Conservation (phyloP, 2,797 vertebrate genomes). For the Eulemur albifrons region DNA sequence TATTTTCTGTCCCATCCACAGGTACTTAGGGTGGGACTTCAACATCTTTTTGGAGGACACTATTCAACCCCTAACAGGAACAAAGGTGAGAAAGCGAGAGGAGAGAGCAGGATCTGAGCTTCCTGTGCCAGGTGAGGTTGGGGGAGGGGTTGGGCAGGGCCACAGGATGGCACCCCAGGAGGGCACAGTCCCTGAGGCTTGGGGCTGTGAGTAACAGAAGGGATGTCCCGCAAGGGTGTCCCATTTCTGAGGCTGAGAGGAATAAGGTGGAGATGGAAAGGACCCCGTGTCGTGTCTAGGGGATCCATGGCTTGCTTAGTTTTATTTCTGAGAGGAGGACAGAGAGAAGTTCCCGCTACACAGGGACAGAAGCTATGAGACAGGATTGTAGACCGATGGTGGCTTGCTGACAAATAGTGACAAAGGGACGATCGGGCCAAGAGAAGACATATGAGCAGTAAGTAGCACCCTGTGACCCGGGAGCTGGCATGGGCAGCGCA, state of each 20-base stretch:
- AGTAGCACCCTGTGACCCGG: fast-evolving
- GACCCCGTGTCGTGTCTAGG: background rate
- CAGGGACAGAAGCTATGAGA: background rate
- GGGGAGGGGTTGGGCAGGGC: background rate
- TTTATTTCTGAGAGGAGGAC: background rate
- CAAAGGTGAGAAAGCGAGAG: background rate
- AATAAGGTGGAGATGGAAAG: background rate
- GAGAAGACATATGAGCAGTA: background rate
- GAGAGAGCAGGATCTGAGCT: background rate
- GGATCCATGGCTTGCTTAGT: background rate
- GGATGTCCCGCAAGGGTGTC: background rate
- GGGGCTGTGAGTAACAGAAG: background rate
- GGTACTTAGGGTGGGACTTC: background rate
- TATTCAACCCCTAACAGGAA: background rate
- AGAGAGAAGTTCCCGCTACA: no score
- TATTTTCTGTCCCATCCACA: background rate
- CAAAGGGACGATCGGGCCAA: background rate
- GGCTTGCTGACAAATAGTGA: background rate
- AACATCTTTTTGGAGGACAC: background rate
- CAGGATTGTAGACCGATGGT: background rate
- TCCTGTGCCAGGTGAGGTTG: fast-evolving
- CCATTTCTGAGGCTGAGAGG: background rate
- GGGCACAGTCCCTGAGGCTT: background rate
- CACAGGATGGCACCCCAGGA: no score
- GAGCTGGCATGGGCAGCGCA: background rate